Conservation (phyloP, 2,888 invertebrate genomes). For the Steinernema scapterisci region DNA sequence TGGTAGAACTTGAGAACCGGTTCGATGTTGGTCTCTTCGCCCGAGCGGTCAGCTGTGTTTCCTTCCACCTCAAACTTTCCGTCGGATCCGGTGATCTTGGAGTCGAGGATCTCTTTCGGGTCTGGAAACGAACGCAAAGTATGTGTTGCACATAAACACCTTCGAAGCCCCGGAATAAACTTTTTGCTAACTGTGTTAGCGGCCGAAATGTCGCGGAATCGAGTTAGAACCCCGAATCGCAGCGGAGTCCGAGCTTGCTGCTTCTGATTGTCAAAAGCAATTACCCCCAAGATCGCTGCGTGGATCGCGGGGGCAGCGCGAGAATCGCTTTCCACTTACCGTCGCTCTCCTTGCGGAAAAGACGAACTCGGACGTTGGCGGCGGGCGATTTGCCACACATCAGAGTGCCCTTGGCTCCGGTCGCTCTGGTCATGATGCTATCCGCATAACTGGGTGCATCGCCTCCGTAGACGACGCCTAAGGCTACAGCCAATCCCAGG, state of each 20-base stretch:
- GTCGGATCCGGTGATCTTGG: conserved; percentile 15
- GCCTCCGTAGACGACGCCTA: conserved; percentile 26
- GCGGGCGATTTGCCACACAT: conserved; percentile 43
- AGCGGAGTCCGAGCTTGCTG: neutral
- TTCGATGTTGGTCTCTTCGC: conserved; percentile 47
- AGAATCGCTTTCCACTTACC: conserved; percentile 38
- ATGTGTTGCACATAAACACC: no score
- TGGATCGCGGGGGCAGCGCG: neutral
- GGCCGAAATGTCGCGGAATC: conserved; percentile 22
- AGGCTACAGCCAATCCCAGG: neutral
- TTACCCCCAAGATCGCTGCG: neutral
- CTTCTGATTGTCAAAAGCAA: conserved; percentile 18
- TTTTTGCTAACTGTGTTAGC: conserved; percentile 3
- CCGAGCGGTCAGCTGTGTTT: conserved; percentile 43
- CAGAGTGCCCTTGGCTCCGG: conserved; percentile 44
- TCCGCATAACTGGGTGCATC: conserved; percentile 32
- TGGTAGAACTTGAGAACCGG: conserved; percentile 49
- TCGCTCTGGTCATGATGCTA: conserved; percentile 44
- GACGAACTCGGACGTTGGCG: conserved; percentile 40
- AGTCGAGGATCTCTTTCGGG: conserved; percentile 25
- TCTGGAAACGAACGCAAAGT: conserved; percentile 6
- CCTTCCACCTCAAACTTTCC: conserved; percentile 43
- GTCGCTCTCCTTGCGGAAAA: conserved; percentile 45
- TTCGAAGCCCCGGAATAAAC: no score
- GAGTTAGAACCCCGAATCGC: conserved; percentile 9